Percentiles rank a stretch among this genome's conserved stretches.
These are phyloP conservation scores for Brachypalpus laphriformis DNA, from an alignment of 2,888 invertebrate genomes.

Conservation along the genomic window DNA sequence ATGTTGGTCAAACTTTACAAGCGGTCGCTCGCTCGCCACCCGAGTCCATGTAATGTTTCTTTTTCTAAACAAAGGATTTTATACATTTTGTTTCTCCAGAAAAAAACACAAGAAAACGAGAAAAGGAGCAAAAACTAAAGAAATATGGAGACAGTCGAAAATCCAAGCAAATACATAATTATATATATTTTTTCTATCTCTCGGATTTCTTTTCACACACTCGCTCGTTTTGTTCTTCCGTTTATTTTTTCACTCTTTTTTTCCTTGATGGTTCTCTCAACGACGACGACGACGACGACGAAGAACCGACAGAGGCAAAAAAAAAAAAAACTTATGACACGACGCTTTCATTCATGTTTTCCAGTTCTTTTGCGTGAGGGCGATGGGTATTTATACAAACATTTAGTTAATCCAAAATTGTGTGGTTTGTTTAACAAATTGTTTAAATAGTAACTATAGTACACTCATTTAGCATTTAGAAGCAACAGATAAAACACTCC, in stretches of 20 bases:
- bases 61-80: constrained; percentile 21
- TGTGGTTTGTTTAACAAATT: constrained; percentile 1
- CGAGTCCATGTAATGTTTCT: constrained; percentile 19
- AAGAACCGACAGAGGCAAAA: constrained; percentile 49
- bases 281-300: constrained; percentile 28
- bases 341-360: constrained; percentile 65
- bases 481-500: constrained; percentile 68
- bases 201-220: constrained; percentile 47
- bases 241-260: constrained; percentile 35
- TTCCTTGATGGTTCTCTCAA: constrained; percentile 35
- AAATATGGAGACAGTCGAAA: neutral
- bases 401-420: constrained; percentile 9
- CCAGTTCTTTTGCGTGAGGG: constrained; percentile 1
- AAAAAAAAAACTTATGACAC: constrained; percentile 65
- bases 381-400: neutral
- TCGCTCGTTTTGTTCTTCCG: constrained; percentile 39
- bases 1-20: constrained; percentile 59
- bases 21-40: constrained; percentile 16
- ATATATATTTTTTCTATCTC: constrained; percentile 23
- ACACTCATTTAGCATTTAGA: constrained; percentile 40
- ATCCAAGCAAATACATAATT: neutral
- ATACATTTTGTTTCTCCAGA: neutral
- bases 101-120: neutral
- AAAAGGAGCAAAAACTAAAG: neutral
- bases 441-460: constrained; percentile 22